Evolutionary conservation across 2,888 invertebrate genomes (phyloP).

Genomic region (Lamellibrachia satsuma): DNA sequence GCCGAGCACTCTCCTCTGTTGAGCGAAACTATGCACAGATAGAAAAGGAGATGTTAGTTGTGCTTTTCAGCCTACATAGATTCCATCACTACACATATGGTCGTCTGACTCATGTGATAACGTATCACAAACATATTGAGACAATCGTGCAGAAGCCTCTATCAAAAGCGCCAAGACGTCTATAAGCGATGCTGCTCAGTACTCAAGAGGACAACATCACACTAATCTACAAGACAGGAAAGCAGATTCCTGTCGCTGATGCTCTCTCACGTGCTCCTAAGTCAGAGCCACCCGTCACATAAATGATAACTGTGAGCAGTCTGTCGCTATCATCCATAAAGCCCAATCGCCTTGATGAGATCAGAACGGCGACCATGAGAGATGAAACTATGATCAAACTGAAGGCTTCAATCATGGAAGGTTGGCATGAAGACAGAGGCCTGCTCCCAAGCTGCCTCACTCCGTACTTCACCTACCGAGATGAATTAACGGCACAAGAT

Average conservation of each 20-base stretch:
- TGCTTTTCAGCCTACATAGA: slow-evolving; percentile 53
- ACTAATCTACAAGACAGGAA: slow-evolving; percentile 47
- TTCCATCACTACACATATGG: slow-evolving; percentile 63
- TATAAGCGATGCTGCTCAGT: slow-evolving; percentile 49
- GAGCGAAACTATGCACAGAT: slow-evolving; percentile 56
- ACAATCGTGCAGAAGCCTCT: slow-evolving; percentile 55
- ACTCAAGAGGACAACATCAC: slow-evolving; percentile 57
- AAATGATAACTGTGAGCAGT: neutral
- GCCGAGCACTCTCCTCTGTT: slow-evolving; percentile 61
- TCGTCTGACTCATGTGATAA: slow-evolving; percentile 56
- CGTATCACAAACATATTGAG: slow-evolving; percentile 64
- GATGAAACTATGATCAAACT: slow-evolving; percentile 8
- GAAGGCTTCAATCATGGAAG: neutral
- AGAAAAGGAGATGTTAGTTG: slow-evolving; percentile 58
- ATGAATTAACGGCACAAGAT: slow-evolving; percentile 17
- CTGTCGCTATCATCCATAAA: neutral
- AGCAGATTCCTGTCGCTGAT: slow-evolving; percentile 25
- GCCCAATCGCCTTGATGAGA: neutral
- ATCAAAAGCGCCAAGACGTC: slow-evolving; percentile 44
- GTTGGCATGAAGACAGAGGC: slow-evolving; percentile 17
- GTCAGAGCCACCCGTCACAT: neutral
- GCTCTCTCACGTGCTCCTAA: slow-evolving; percentile 22
- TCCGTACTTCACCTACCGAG: slow-evolving; percentile 20
- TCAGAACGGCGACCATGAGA: neutral
- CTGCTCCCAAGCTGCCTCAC: neutral